Base-by-base conservation (phyloP, 2,113 vertebrate genomes). In the Alces alces region DNA sequence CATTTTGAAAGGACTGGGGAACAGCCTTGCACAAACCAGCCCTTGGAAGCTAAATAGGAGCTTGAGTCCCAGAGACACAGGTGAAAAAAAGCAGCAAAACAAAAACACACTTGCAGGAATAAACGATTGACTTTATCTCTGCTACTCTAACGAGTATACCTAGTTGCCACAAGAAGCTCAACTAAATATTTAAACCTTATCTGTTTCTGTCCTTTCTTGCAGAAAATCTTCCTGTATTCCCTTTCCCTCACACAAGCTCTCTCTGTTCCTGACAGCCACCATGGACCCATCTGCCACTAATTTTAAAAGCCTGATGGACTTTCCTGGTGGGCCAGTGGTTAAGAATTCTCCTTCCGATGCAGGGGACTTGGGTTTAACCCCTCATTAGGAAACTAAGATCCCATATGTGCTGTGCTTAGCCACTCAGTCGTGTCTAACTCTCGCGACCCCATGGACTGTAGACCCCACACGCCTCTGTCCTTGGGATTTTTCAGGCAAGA, bases 391-490 rank as follows among this genome's bases (percentile, higher is more conserved):
- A 39, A 70, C n/a, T 39, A 23, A 70, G 66, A 70, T 39, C n/a
- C n/a, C 66, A 39, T 2, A 70, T 70, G 19, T 70, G 66, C 17
- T 12, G 66, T 70, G n/a, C n/a, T 70, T 70, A 23, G 66, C n/a
- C 5, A 0, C 66, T 70, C 66, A 70, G 10, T 70, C 11, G n/a
- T 39, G 5, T 12, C 66, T 23, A 39, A 36, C n/a, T 70, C 19
- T 36, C 1, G 9, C 0, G 2, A 39, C 66, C n/a, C 66, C n/a
- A 23, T 70, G 66, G 9, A 70, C 19, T 39, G 19, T 23, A 0
- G 5, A 70, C 19, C 4, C 19, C n/a, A 70, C 19, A 39, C 36
- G 36, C n/a, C n/a, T 70, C 66, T 70, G 10, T 70, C 19, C 66
- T 23, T 70, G 66, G n/a, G n/a, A 70, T 39, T 70, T 70, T 70